Percentiles rank a stretch among this genome's conserved stretches.
Evolutionary conservation across 2,888 invertebrate species (phyloP).

Genomic region (Metalampra italica): DNA sequence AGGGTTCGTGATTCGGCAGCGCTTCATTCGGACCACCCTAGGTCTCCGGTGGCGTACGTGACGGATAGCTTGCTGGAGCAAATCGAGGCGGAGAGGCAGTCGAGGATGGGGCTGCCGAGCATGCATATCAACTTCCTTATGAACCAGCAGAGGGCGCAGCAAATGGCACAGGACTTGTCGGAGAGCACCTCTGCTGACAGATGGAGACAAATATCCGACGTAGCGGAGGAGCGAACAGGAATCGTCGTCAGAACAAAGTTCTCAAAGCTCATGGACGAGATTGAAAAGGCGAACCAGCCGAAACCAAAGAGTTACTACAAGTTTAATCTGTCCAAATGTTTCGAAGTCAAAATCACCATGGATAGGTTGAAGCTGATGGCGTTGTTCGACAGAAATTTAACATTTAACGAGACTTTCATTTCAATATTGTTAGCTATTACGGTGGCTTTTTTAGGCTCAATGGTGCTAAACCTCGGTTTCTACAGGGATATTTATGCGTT

Average conservation of each 20-base stretch:
- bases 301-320: constrained; percentile 85
- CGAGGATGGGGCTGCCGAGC: constrained; percentile 69
- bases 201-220: constrained; percentile 70
- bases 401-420: constrained; percentile 87
- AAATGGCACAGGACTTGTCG: constrained; percentile 40
- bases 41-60: constrained; percentile 68
- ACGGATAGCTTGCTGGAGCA: constrained; percentile 71
- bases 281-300: constrained; percentile 73
- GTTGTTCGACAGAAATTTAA: constrained; percentile 94
- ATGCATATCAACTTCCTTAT: constrained; percentile 72
- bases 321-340: constrained; percentile 82
- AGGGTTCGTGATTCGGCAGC: constrained; percentile 70
- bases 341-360: constrained; percentile 89
- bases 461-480: constrained; percentile 89
- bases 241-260: constrained; percentile 76
- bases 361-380: constrained; percentile 95
- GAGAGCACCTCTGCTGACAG: constrained; percentile 52
- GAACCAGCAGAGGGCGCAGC: constrained; percentile 60
- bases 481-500: constrained; percentile 96
- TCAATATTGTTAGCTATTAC: constrained; percentile 90
- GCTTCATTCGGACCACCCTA: constrained; percentile 54
- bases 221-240: constrained; percentile 78
- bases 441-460: constrained; percentile 91
- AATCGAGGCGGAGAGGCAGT: constrained; percentile 68
- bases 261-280: constrained; percentile 74